Evolutionary conservation across 2,888 invertebrate genomes (phyloP), one percentile per base, ranked within the genome.

Genomic region (Bimastos eiseni): DNA sequence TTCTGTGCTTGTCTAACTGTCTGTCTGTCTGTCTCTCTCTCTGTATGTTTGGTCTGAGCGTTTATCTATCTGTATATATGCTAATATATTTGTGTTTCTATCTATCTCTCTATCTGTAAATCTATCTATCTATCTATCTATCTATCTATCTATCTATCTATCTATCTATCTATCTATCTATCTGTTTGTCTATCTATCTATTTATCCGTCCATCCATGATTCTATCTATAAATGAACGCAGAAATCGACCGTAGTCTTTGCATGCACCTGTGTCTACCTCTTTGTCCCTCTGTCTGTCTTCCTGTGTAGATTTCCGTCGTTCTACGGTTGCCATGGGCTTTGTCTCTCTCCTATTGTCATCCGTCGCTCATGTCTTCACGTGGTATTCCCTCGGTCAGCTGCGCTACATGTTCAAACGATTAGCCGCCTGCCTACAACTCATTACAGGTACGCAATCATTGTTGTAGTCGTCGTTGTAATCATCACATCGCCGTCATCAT

Each of bases 341-440:
- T 55, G 90, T 91, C 34, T 37, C 90, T 11, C 33, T 91, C 11
- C 55, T 91, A 41, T 49, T 91, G 90, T 91, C 90, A n/a, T 44
- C 84, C 36, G 44, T 91, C 13, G 36, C 91, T 33, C 90, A 91
- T 41, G 13, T 34, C 55, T 91, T 91, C 90, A 90, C 90, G 21
- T 91, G 89, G 88, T 91, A 86, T 83, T 91, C 91, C 0, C 89
- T 91, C 24, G 91, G 89, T 55, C 91, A 91, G 84, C 90, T 91
- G 30, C 91, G 91, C 55, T 91, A 91, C 88, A 91, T 91, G 91
- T 91, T 90, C 90, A 91, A 91, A 88, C 33, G 91, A 70, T 83
- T 91, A 30, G 70, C 91, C 24, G 91, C 90, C 55, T 91, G 91
- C 34, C 89, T 91, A 34, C 89, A 84, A 38, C 88, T 91, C 30